A percentile compares a stretch with the other conserved stretches of the same genome.
phyloP scores from a whole-genome alignment of 35 echinoderm and acorn worm species.

The Hemicentrotus pulcherrimus region DNA sequence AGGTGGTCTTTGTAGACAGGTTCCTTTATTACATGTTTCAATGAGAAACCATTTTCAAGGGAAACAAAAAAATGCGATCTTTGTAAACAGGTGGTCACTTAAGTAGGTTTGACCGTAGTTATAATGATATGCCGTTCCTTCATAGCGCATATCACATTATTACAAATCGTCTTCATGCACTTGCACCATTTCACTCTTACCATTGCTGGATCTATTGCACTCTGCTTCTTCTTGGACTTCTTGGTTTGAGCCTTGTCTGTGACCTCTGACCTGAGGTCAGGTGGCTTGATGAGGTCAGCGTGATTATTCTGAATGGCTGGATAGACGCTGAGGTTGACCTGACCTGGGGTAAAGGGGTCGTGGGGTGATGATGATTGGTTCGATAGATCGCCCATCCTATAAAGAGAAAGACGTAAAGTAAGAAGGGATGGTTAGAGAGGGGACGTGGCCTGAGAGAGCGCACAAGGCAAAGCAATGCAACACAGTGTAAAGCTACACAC shows the following conservation, averaged over 20 bases:
- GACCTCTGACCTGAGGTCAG: slow-evolving; percentile 67
- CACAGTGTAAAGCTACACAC: too few species aligned
- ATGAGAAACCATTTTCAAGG: too few species aligned
- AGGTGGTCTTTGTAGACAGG: too few species aligned
- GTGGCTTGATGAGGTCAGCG: slow-evolving; percentile 73
- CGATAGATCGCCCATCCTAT: slow-evolving; percentile 61
- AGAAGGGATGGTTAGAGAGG: not conserved
- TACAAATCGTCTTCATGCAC: too few species aligned
- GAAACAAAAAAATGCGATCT: too few species aligned
- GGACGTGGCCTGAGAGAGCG: not conserved
- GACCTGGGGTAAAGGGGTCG: slow-evolving; percentile 61
- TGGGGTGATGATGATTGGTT: slow-evolving; percentile 64
- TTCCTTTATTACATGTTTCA: too few species aligned
- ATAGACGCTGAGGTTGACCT: slow-evolving; percentile 66
- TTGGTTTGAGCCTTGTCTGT: slow-evolving; percentile 63
- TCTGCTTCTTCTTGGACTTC: slow-evolving; percentile 63
- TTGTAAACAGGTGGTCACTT: too few species aligned
- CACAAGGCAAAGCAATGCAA: too few species aligned
- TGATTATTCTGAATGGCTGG: slow-evolving; percentile 69
- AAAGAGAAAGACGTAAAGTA: not conserved
- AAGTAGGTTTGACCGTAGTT: too few species aligned
- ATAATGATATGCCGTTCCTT: too few species aligned
- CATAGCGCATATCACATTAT: too few species aligned
- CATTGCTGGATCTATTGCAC: slow-evolving; percentile 35
- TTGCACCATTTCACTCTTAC: not conserved